A percentile compares a stretch with the other conserved stretches of the same genome.
These are phyloP conservation scores for Drosophila sordidula DNA, from an alignment of 2,888 invertebrate genomes.

Conservation along the genomic window DNA sequence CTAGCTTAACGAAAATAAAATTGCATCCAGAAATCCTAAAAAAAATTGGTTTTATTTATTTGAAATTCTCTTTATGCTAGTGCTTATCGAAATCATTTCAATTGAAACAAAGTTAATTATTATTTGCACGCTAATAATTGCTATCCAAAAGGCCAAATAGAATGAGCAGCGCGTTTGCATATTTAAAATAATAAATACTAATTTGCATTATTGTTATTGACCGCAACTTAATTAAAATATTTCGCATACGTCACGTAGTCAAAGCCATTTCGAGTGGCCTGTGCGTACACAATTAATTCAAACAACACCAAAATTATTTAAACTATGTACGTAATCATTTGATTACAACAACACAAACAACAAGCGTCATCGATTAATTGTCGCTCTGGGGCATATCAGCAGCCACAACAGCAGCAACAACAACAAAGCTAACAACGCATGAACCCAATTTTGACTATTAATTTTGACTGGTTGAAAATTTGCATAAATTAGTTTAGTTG, in stretches of 20 bases:
- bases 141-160: constrained; percentile 18
- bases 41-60: constrained; percentile 15
- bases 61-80: constrained; percentile 35
- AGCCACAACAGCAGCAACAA: constrained; percentile 20
- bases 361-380: constrained; percentile 60
- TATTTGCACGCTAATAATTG: constrained; percentile 20
- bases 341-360: constrained; percentile 41
- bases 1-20: constrained; percentile 16
- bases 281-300: constrained; percentile 43
- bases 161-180: constrained; percentile 46
- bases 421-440: constrained; percentile 34
- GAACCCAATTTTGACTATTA: constrained; percentile 54
- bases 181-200: constrained; percentile 70
- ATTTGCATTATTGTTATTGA: constrained; percentile 46
- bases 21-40: constrained; percentile 1
- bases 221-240: constrained; percentile 80
- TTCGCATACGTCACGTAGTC: constrained; percentile 56
- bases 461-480: constrained; percentile 58
- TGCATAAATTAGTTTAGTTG: constrained; percentile 63
- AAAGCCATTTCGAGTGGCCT: constrained; percentile 13
- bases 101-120: constrained; percentile 38
- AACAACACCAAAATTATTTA: constrained; percentile 40
- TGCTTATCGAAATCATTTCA: constrained; percentile 21
- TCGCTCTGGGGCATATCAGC: constrained; percentile 33
- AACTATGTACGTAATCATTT: constrained; percentile 48